A percentile compares a stretch with the other conserved stretches of the same genome.
Conservation (phyloP, 2,797 vertebrate species). For the Cebuella pygmaea region DNA sequence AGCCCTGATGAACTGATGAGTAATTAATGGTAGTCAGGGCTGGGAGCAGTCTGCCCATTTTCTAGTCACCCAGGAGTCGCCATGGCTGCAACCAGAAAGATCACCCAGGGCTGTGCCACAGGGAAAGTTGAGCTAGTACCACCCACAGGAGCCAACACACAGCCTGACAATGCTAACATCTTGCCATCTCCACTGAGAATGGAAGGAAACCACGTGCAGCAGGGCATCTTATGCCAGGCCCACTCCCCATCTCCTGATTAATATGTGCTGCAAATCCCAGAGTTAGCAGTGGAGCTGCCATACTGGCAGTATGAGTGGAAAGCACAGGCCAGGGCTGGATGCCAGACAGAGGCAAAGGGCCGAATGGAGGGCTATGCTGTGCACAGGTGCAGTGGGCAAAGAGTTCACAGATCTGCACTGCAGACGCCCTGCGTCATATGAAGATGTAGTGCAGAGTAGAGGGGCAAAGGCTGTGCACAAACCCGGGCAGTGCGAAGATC, state of each 20-base stretch:
- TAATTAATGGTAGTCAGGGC: not conserved
- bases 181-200: not conserved
- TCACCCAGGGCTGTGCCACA: not conserved
- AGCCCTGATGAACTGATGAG: not conserved
- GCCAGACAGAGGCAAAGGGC: not conserved
- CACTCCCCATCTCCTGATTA: not conserved
- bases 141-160: not conserved
- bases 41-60: not conserved
- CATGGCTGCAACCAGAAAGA: not conserved
- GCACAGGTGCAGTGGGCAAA: not conserved
- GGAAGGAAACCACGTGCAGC: not conserved
- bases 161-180: not conserved
- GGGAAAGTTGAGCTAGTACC: not conserved
- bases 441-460: not conserved
- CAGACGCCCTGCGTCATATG: not conserved
- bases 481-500: accelerated
- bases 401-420: not conserved
- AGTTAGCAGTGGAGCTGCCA: not conserved
- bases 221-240: not conserved
- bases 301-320: not conserved
- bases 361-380: not conserved
- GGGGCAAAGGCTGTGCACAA: too few relatives aligned
- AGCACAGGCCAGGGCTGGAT: not conserved
- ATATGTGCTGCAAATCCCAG: not conserved
- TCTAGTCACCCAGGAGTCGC: slow-evolving; percentile 9